Base-by-base conservation (phyloP, 2,888 invertebrate genomes). In the Galerucella nymphaeae region DNA sequence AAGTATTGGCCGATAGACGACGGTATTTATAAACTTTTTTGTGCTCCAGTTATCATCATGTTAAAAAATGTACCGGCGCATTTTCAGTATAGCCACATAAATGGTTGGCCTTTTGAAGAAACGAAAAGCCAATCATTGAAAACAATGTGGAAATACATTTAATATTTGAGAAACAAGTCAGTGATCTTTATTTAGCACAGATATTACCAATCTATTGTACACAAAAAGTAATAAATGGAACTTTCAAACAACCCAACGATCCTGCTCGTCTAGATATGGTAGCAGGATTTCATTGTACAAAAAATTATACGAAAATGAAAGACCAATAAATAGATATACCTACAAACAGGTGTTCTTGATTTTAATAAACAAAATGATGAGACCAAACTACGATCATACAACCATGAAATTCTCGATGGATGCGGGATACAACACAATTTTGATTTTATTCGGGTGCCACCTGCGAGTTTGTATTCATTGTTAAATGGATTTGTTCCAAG, bases 1-100 rank as follows among this genome's bases (percentile, higher is more conserved):
- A 77, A 75, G 76, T 76, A 76, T 72, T 76, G 76, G 75, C 72
- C 58, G 64, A 14, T 38, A 16, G 10, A 23, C 64, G 55, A 70
- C 57, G 45, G 63, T 57, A 61, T 61, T 68, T 30, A 30, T 30
- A 8, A 30, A 5, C 30, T 30, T 38, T 38, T 38, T 38, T 23
- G 23, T 38, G 9, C 9, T 38, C 30, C 30, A 38, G 30, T 38
- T 38, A 9, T 38, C 9, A 9, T 8, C 8, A 38, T 38, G 30
- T 38, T 38, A 8, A 9, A 9, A 38, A 38, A 38, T 38, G 6
- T 38, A 38, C 30, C 8, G 30, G 30, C 30, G 1, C 2, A 38
- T 38, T 38, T 8, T 38, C 30, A 9, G 9, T 38, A 8, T 38
- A 38, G 30, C 30, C 30, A 38, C 30, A 38, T 8, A 38, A 38